Base-by-base conservation (phyloP, 2,797 vertebrate species). In the Apodemus agrarius region DNA sequence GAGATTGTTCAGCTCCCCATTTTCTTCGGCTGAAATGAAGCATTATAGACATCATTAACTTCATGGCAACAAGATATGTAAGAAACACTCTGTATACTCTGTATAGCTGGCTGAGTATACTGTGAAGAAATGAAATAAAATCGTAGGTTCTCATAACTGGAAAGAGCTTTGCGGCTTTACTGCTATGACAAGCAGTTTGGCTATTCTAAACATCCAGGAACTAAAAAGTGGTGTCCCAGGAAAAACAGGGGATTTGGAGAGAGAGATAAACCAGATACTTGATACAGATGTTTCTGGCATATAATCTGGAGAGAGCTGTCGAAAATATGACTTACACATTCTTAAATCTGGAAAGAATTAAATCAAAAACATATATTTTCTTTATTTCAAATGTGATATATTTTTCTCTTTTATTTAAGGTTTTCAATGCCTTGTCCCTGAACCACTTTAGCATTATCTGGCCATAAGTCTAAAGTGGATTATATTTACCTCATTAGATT, bases 101-200 rank as follows among this genome's bases (percentile, higher is more conserved):
- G 3, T 6, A 16, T 67, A 6, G 29, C 13, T n/a, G 19, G 37
- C 31, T 46, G n/a, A 26, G 1, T 37, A 40, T 75, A 2, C n/a
- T 24, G 2, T 31, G 59, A 10, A 22, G 34, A 22, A 49, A 16
- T 4, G n/a, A 72, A 74, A 61, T 1, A n/a, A 76, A 95, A 76
- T 29, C 17, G 59, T 16, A 43, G 22, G 52, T 2, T 9, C 34
- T 88, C 31, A 16, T 0, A 1, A 0, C 3, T 59, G 14, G 26
- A 79, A 63, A n/a, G 40, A 3, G 9, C 43, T 67, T 40, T 4
- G 10, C 1, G 1, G 31, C 17, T n/a, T 24, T 17, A 59, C 0
- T n/a, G 21, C 22, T 49, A 52, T 43, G 37, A 24, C 2, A n/a
- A 43, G 43, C 43, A 43, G 43, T 43, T 43, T 43, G 43, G 43